These are phyloP conservation scores for Drosophila carrolli DNA, from an alignment of 1,140 invertebrate species.

Conservation along the genomic window DNA sequence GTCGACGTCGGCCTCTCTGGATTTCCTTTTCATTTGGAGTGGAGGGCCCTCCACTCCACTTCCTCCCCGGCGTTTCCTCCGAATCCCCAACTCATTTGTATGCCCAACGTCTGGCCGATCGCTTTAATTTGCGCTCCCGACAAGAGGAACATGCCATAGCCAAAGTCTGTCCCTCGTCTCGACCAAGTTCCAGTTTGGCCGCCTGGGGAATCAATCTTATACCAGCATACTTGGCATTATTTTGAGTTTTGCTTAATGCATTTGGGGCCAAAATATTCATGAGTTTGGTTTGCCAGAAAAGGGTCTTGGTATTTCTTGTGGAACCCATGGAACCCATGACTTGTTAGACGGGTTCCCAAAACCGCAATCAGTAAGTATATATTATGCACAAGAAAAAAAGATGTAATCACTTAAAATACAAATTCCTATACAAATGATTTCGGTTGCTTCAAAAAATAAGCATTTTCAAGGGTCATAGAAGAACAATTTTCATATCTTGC, in stretches of 20 bases:
- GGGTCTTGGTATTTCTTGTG: conserved; percentile 28
- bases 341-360: conserved; percentile 50
- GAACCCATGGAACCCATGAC: conserved; percentile 17
- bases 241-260: conserved; percentile 28
- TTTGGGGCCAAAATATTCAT: conserved; percentile 41
- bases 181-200: conserved; percentile 3
- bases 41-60: neutral
- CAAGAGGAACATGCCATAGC: conserved; percentile 15
- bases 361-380: conserved; percentile 13
- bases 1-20: conserved; percentile 2
- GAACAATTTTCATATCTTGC: too few species aligned
- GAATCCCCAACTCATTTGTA: conserved; percentile 24
- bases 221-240: conserved; percentile 40
- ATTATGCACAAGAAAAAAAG: neutral
- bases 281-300: conserved; percentile 30
- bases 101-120: conserved; percentile 13
- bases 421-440: too few species aligned
- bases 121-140: conserved; percentile 21
- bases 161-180: conserved; percentile 3
- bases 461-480: too few species aligned
- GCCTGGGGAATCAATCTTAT: conserved; percentile 28
- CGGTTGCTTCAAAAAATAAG: too few species aligned
- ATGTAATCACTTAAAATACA: neutral
- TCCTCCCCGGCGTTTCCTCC: neutral
- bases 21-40: conserved; percentile 23